Percentiles rank a stretch among this genome's conserved stretches.
Evolutionary conservation across 2,888 invertebrate species (phyloP).

Genomic region (Rhaphigaster nebulosa): DNA sequence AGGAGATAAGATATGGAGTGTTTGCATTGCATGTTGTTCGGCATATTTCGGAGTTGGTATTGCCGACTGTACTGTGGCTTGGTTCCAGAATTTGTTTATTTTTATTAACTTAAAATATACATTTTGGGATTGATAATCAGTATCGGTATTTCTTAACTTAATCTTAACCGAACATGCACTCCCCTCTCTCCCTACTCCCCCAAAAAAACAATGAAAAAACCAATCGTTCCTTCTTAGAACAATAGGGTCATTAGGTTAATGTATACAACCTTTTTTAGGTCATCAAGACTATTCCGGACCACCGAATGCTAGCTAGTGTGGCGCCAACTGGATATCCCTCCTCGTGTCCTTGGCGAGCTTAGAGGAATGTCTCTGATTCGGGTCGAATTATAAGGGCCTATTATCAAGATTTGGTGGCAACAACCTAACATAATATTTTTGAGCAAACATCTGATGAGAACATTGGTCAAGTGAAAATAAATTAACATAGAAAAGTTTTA

Average conservation of each 20-base stretch:
- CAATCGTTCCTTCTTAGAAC: not conserved
- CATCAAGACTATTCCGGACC: not conserved
- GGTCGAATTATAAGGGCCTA: not conserved
- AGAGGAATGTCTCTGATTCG: not conserved
- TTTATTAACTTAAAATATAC: not conserved
- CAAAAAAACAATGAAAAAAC: not conserved
- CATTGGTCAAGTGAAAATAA: not conserved
- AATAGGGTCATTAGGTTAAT: slow-evolving; percentile 20
- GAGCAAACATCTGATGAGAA: not conserved
- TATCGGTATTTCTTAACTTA: not conserved
- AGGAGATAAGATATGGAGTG: not conserved
- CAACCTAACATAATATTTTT: not conserved
- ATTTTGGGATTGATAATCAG: not conserved
- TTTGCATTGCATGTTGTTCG: not conserved
- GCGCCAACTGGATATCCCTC: not conserved
- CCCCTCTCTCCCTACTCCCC: no score
- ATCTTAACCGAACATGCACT: no score
- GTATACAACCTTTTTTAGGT: slow-evolving; percentile 30
- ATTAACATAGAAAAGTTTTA: no score
- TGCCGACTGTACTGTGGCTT: not conserved
- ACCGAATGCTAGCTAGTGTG: not conserved
- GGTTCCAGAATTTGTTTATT: no score
- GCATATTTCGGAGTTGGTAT: not conserved
- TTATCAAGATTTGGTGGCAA: not conserved
- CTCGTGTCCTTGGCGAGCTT: not conserved